Conservation (phyloP, 2,113 vertebrate species). For the Echinops telfairi region DNA sequence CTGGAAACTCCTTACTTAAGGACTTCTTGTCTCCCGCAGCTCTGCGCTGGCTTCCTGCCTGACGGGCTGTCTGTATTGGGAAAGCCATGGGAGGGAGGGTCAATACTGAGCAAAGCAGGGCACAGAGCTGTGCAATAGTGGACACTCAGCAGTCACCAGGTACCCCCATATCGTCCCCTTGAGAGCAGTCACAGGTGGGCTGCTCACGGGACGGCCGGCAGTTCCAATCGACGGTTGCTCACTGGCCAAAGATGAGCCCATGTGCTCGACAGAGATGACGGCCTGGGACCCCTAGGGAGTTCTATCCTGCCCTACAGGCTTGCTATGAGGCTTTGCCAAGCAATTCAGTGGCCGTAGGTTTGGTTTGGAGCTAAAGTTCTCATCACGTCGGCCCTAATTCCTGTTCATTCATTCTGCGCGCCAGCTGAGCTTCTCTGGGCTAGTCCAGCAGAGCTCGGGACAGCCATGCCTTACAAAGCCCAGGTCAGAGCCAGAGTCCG, state of each 20-base stretch:
- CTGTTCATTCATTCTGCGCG: not conserved
- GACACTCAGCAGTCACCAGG: not conserved
- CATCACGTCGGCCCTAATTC: not conserved
- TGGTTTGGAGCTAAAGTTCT: not conserved
- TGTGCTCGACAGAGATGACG: too few relatives aligned
- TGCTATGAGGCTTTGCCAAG: too few relatives aligned
- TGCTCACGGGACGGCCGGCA: too few relatives aligned
- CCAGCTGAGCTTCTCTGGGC: not conserved
- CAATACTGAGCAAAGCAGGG: not conserved
- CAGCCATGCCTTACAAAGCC: not conserved
- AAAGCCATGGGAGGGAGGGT: not conserved
- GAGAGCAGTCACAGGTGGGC: not conserved
- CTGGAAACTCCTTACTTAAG: conserved; percentile 1
- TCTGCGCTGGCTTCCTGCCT: not conserved
- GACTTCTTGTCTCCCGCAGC: not conserved
- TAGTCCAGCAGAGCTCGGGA: not conserved
- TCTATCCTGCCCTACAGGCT: too few relatives aligned
- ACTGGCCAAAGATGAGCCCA: too few relatives aligned
- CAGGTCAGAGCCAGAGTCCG: not conserved
- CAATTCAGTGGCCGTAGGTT: too few relatives aligned
- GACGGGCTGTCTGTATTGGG: not conserved
- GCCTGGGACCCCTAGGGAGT: too few relatives aligned
- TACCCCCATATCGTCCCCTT: not conserved
- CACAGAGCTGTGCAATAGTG: not conserved
- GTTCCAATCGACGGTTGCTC: too few relatives aligned